Conservation (phyloP, 92 coral and sea anemone genomes). For the Zoanthus solanderi region DNA sequence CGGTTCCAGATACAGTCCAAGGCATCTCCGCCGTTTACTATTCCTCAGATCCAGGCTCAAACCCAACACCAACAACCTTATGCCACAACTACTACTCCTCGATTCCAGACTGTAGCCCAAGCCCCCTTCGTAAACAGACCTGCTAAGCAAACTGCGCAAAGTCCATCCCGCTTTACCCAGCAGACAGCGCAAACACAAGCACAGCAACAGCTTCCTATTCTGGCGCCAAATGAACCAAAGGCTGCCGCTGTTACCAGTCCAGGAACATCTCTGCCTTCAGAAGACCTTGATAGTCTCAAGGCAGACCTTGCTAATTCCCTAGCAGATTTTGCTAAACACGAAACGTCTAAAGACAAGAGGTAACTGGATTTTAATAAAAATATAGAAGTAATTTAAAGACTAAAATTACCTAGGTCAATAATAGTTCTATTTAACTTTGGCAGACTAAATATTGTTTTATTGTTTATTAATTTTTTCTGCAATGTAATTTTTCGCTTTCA, state of each 20-base stretch:
- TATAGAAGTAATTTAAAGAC: neutral
- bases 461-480: too few species aligned
- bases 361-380: neutral
- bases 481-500: too few species aligned
- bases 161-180: neutral
- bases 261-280: neutral
- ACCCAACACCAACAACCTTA: neutral
- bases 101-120: neutral
- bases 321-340: slow-evolving; percentile 18
- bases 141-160: neutral
- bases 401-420: neutral
- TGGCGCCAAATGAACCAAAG: neutral
- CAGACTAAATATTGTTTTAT: too few species aligned
- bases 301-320: slow-evolving; percentile 40
- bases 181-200: neutral
- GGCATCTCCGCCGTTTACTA: neutral
- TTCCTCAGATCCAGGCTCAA: slow-evolving; percentile 9
- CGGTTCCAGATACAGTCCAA: slow-evolving; percentile 19
- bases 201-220: neutral
- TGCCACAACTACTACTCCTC: neutral
- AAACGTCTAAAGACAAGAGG: slow-evolving; percentile 12
- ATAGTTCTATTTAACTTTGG: neutral
- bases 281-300: slow-evolving; percentile 40
- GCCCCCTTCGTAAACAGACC: slow-evolving; percentile 3
- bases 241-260: neutral